These are phyloP conservation scores for Diacarnus erythraeanus DNA, from an alignment of 37 sponge, comb jelly and placozoan species.

Conservation along the genomic window DNA sequence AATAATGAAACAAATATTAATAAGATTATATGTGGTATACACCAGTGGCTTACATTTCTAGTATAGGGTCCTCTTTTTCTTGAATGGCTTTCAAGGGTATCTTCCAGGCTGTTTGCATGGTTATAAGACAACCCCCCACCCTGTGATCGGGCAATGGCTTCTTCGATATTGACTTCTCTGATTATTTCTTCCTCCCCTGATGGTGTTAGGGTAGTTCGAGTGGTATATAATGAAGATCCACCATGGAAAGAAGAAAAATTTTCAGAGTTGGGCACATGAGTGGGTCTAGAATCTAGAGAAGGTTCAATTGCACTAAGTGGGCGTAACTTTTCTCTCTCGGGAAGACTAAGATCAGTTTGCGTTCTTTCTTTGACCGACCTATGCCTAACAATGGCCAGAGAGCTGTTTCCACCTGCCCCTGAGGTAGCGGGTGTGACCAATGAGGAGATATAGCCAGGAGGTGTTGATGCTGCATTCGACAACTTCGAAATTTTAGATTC, in stretches of 20 bases:
- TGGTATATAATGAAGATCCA: slow-evolving; percentile 2
- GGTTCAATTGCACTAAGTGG: not conserved
- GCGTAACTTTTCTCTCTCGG: not conserved
- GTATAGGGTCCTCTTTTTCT: not conserved
- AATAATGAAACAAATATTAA: not conserved
- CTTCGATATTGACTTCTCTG: slow-evolving; percentile 31
- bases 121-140: not conserved
- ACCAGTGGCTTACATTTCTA: not conserved
- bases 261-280: not conserved
- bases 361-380: not conserved
- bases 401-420: not conserved
- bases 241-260: not conserved
- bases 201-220: slow-evolving; percentile 14
- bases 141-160: slow-evolving; percentile 28
- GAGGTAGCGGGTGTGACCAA: not conserved
- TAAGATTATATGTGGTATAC: not conserved
- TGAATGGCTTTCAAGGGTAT: not conserved
- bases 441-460: not conserved
- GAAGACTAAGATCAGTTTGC: not conserved
- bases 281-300: not conserved
- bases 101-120: not conserved
- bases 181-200: slow-evolving; percentile 13
- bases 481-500: not conserved
- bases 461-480: too few relatives aligned
- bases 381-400: not conserved